These are phyloP conservation scores for Watsonalla binaria DNA, from an alignment of 2,888 invertebrate species.

Conservation along the genomic window DNA sequence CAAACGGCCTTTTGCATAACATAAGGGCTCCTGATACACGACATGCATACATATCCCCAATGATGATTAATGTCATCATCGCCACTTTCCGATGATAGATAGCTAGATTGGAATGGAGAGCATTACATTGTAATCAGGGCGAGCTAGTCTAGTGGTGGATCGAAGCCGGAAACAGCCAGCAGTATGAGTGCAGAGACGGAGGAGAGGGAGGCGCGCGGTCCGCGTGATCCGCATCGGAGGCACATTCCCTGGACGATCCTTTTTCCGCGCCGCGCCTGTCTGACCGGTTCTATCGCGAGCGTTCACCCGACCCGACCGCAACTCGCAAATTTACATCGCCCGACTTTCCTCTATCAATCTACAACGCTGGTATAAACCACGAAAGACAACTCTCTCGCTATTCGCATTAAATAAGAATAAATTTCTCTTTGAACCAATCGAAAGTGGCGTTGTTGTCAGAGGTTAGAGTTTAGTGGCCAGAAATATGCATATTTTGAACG, in stretches of 20 bases:
- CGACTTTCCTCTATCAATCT: constrained; percentile 22
- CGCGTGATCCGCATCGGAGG: constrained; percentile 6
- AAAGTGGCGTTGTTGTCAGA: neutral
- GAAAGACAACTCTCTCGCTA: constrained; percentile 15
- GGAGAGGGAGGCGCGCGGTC: constrained; percentile 18
- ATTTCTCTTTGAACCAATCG: neutral
- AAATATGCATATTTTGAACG: neutral
- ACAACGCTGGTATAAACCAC: constrained; percentile 34
- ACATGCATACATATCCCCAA: no score
- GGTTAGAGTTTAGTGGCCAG: neutral
- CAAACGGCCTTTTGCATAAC: no score
- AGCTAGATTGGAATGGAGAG: neutral
- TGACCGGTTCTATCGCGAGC: constrained; percentile 67
- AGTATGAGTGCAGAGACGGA: constrained; percentile 25
- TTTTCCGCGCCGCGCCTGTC: constrained; percentile 46
- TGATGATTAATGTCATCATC: neutral
- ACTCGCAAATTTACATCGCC: constrained; percentile 51
- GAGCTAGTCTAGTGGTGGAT: constrained; percentile 15
- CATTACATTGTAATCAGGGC: neutral
- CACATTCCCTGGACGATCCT: constrained; percentile 63
- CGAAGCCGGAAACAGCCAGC: constrained; percentile 46
- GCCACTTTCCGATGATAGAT: neutral
- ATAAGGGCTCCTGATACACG: no score
- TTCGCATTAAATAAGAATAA: neutral
- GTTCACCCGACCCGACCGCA: constrained; percentile 60